Evolutionary conservation across 2,888 invertebrate species (phyloP), one percentile per base, ranked within the genome.

Genomic region (Chymomyza amoena): DNA sequence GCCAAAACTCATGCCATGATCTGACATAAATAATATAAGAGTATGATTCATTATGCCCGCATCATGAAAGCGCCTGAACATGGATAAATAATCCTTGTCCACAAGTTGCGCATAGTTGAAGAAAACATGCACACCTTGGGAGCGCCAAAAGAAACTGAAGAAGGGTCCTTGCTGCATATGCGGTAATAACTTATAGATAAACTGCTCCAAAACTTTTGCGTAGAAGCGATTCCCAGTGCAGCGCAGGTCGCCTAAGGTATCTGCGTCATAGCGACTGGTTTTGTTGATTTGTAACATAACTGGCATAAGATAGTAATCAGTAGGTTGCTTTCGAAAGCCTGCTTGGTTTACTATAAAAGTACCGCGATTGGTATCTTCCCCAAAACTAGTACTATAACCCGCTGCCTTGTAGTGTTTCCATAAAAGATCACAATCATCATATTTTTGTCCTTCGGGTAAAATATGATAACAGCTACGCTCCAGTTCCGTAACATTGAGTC

Each of bases 1-100:
- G 4, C 97, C 97, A 94, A 96, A 97, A 74, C 97, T 92, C 68
- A 97, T 95, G 0, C 97, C 97, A 87, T 97, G 97, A 89, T 97
- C 97, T 90, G 97, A 97, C 92, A 97, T 92, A 25, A 96, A 89
- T 64, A 97, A 92, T 9, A 95, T 82, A 60, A 94, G 93, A 0
- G 96, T 96, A 45, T 94, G 93, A 61, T 96, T 93, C 68, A 96
- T 91, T 0, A 76, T 63, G 6, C 75, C 70, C 4, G 77, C 66
- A 7, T 6, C 9, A 25, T 66, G 16, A 2, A 66, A 51, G 6
- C 57, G 93, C 32, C 92, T 51, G 4, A 66, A 36, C 60, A 66
- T 45, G 6, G 36, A 5, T 16, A 28, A 32, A 18, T 60, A 60
- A 13, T 18, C 15, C 7, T 93, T 92, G 86, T 97, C 97, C 67